Conservation (phyloP, 2,113 vertebrate genomes). For the Platysternon megacephalum region DNA sequence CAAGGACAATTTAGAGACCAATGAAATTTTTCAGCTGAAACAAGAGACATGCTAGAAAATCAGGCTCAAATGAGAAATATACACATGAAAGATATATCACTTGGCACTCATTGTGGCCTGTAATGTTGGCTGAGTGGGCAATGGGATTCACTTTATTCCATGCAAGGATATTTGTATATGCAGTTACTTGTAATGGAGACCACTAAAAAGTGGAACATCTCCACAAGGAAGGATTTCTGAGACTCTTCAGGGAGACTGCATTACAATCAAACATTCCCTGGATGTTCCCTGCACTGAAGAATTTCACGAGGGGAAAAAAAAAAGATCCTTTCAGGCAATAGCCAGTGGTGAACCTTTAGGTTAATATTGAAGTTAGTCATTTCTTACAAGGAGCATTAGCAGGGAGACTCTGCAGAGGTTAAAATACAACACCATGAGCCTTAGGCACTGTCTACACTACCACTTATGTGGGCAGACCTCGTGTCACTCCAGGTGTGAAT, state of each 20-base stretch:
- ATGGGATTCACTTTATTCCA: neutral
- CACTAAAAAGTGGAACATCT: neutral
- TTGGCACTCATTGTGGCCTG: neutral
- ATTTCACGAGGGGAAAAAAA: neutral
- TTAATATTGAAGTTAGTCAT: neutral
- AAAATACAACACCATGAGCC: neutral
- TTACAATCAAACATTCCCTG: neutral
- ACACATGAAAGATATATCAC: neutral
- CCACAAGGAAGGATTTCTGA: constrained; percentile 33
- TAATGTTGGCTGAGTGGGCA: neutral
- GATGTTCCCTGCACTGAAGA: neutral
- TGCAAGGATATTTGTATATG: neutral
- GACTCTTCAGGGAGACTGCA: neutral
- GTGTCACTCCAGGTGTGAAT: too few species aligned
- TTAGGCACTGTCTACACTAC: neutral
- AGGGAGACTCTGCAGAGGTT: neutral
- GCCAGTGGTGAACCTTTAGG: neutral
- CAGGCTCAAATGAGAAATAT: constrained; percentile 8
- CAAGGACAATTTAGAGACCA: constrained; percentile 40
- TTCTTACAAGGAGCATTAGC: neutral
- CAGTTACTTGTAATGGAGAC: neutral
- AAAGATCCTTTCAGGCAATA: neutral
- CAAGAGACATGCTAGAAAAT: constrained; percentile 32
- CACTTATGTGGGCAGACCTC: too few species aligned
- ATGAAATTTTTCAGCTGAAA: constrained; percentile 14